Conservation (phyloP, 1,140 invertebrate genomes). For the Anadara kagoshimensis region DNA sequence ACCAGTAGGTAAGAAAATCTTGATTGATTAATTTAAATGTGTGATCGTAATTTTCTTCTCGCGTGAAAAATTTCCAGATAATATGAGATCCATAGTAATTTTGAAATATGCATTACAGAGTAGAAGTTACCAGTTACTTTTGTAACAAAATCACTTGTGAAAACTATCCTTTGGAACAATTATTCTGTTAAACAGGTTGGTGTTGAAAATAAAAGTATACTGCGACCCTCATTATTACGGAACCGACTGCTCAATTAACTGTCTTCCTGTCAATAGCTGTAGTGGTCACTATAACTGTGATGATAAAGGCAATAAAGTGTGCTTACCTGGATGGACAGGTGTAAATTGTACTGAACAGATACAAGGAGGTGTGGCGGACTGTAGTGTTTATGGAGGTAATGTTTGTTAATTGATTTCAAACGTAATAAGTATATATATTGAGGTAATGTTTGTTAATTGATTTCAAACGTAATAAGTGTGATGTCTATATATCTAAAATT, state of each 20-base stretch:
- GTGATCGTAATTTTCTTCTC: too few species aligned
- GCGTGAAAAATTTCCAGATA: too few species aligned
- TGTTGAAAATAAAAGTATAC: constrained; percentile 30
- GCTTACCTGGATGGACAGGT: constrained; percentile 91
- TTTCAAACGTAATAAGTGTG: too few species aligned
- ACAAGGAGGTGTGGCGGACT: constrained; percentile 31
- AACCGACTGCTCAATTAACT: constrained; percentile 88
- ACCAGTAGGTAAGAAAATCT: too few species aligned
- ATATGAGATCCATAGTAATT: too few species aligned
- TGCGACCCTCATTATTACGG: constrained; percentile 93
- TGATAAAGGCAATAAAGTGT: constrained; percentile 84
- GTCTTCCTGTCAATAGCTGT: constrained; percentile 88
- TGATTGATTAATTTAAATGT: too few species aligned
- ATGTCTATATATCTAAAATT: too few species aligned
- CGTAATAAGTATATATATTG: not conserved
- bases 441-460: too few species aligned
- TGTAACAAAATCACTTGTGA: too few species aligned
- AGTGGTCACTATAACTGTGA: constrained; percentile 93
- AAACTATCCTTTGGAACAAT: too few species aligned
- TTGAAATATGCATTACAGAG: too few species aligned
- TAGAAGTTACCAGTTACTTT: too few species aligned
- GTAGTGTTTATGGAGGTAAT: constrained; percentile 34
- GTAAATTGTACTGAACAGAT: constrained; percentile 80
- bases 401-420: not conserved
- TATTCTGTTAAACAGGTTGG: constrained; percentile 44